phyloP scores from a whole-genome alignment of 1,140 invertebrate genomes.

The Leptoteleia sp. region DNA sequence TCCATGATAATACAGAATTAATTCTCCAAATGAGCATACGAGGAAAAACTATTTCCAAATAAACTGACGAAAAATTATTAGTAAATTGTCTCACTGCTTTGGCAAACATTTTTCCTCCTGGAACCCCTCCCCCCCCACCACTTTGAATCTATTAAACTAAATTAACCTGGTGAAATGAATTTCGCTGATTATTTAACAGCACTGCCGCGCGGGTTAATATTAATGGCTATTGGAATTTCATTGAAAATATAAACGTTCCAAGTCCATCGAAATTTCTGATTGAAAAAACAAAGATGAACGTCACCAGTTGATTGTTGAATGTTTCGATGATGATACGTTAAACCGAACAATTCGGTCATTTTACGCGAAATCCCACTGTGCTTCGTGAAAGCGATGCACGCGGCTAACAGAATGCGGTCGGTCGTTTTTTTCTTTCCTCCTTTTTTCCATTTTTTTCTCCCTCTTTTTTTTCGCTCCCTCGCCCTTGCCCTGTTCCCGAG shows the following conservation, averaged over 20 bases:
- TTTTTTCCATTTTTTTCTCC: background rate
- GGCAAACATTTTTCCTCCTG: too few species aligned
- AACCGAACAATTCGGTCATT: conserved; percentile 56
- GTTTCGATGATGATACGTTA: conserved; percentile 57
- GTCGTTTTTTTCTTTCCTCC: conserved; percentile 3
- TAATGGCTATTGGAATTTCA: conserved; percentile 41
- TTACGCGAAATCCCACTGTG: conserved; percentile 20
- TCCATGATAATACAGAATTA: too few species aligned
- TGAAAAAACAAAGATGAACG: conserved; percentile 56
- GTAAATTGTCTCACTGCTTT: too few species aligned
- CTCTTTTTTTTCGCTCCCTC: conserved; percentile 26
- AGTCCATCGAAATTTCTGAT: conserved; percentile 55
- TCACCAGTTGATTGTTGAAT: conserved; percentile 54
- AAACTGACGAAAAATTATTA: too few species aligned
- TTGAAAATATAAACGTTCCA: conserved; percentile 28
- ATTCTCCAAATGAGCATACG: too few species aligned
- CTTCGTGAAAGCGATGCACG: conserved; percentile 49
- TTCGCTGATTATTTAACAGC: background rate
- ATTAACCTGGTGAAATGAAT: conserved; percentile 3
- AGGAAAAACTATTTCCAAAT: too few species aligned
- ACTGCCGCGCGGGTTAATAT: conserved; percentile 20
- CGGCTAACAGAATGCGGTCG: conserved; percentile 56
- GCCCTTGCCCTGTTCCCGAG: too few species aligned
- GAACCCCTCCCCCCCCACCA: too few species aligned
- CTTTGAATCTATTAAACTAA: conserved; percentile 16